These are phyloP conservation scores for Poecilia gillii DNA, from an alignment of 2,797 vertebrate genomes.

Conservation along the genomic window DNA sequence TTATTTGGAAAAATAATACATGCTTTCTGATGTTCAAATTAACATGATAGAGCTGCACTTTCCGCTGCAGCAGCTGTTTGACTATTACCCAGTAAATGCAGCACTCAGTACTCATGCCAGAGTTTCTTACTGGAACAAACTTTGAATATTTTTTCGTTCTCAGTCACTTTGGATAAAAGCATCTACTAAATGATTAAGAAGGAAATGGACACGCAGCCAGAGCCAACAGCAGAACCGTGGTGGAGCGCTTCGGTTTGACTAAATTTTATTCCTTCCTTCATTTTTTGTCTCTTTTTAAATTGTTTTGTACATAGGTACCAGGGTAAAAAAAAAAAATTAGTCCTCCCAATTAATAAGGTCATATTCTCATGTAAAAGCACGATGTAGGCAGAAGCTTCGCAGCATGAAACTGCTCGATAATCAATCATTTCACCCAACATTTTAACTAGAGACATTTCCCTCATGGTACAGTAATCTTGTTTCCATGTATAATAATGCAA, in stretches of 20 bases:
- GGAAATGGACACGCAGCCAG: not conserved
- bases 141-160: not conserved
- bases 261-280: not conserved
- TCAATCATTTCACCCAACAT: slow-evolving; percentile 31
- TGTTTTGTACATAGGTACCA: not conserved
- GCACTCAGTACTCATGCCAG: not conserved
- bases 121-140: not conserved
- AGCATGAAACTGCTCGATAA: not conserved
- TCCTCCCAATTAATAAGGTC: not conserved
- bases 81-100: not conserved
- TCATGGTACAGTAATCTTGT: slow-evolving; percentile 33
- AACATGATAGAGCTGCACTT: not conserved
- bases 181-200: not conserved
- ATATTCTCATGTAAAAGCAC: slow-evolving; percentile 10
- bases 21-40: not conserved
- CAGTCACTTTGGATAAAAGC: slow-evolving; percentile 1
- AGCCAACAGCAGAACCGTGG: not conserved
- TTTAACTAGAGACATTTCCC: slow-evolving; percentile 35
- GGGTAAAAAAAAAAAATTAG: not conserved
- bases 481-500: slow-evolving; percentile 32
- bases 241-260: slow-evolving; percentile 7
- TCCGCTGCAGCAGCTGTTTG: not conserved
- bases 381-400: slow-evolving; percentile 23
- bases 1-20: not conserved
- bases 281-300: not conserved